These are phyloP conservation scores for Dreissena rostriformis DNA, from an alignment of 1,140 invertebrate species.

Conservation along the genomic window DNA sequence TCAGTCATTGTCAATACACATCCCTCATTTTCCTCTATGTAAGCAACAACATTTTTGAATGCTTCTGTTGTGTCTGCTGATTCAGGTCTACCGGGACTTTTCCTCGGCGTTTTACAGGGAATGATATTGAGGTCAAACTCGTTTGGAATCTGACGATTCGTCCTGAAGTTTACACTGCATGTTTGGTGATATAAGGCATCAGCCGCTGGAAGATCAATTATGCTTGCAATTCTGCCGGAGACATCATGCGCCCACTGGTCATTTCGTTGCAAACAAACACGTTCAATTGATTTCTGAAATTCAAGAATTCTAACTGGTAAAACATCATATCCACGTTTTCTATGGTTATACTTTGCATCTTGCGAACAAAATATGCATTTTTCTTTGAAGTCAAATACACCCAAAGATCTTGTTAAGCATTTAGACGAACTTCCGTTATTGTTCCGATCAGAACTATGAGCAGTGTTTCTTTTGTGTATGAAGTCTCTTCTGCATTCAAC, in stretches of 20 bases:
- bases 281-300: conserved; percentile 17
- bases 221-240: background rate
- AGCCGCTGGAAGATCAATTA: conserved; percentile 3
- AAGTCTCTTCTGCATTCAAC: background rate
- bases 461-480: background rate
- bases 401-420: background rate
- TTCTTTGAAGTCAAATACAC: conserved; percentile 11
- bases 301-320: conserved; percentile 37
- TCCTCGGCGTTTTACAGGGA: background rate
- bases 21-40: conserved; percentile 53
- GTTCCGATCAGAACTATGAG: background rate
- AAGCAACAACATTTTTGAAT: conserved; percentile 32
- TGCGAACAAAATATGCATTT: conserved; percentile 31
- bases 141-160: conserved; percentile 11
- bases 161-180: conserved; percentile 43
- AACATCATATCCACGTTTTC: conserved; percentile 14
- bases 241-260: conserved; percentile 18
- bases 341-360: conserved; percentile 5
- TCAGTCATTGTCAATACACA: conserved; percentile 53
- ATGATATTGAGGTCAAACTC: no score
- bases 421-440: background rate
- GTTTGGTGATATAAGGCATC: conserved; percentile 38
- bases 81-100: background rate
- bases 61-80: background rate
- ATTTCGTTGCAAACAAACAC: conserved; percentile 11